Conservation (phyloP, 2,888 invertebrate genomes). For the Cryptus viduatorius region DNA sequence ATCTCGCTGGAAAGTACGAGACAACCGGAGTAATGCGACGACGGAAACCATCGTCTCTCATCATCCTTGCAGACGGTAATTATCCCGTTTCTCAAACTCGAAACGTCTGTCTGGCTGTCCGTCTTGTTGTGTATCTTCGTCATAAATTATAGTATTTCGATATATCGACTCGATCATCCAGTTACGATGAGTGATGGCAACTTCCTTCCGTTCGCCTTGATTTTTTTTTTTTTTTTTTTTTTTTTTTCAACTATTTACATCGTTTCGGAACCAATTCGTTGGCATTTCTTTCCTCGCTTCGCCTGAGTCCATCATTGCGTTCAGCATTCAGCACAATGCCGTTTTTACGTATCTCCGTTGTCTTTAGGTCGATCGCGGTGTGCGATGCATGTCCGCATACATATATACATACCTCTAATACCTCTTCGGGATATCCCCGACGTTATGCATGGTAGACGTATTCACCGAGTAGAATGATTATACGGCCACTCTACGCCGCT, state of each 20-base stretch:
- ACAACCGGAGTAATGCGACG: constrained; percentile 48
- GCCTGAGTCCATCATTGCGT: constrained; percentile 39
- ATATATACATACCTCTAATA: constrained; percentile 36
- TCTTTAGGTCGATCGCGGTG: constrained; percentile 42
- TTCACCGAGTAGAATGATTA: constrained; percentile 75
- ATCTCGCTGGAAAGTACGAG: constrained; percentile 22
- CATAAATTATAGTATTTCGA: neutral
- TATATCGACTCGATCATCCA: neutral
- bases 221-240: neutral
- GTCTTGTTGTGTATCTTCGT: neutral
- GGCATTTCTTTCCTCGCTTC: constrained; percentile 46
- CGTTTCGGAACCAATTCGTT: constrained; percentile 1
- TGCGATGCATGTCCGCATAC: constrained; percentile 23
- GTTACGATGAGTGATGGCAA: neutral
- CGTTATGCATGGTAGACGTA: constrained; percentile 65
- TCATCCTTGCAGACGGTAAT: constrained; percentile 56
- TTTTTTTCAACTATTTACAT: neutral
- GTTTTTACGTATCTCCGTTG: constrained; percentile 36
- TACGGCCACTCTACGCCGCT: constrained; percentile 76
- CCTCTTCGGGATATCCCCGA: constrained; percentile 36
- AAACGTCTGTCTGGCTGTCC: constrained; percentile 10
- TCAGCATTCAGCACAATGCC: constrained; percentile 41
- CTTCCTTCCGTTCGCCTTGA: neutral
- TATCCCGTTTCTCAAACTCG: constrained; percentile 39
- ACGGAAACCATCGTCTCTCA: constrained; percentile 58